Percentiles rank a stretch among this genome's conserved stretches.
phyloP scores from a whole-genome alignment of 2,888 invertebrate species.

The Microplitis deprimator region DNA sequence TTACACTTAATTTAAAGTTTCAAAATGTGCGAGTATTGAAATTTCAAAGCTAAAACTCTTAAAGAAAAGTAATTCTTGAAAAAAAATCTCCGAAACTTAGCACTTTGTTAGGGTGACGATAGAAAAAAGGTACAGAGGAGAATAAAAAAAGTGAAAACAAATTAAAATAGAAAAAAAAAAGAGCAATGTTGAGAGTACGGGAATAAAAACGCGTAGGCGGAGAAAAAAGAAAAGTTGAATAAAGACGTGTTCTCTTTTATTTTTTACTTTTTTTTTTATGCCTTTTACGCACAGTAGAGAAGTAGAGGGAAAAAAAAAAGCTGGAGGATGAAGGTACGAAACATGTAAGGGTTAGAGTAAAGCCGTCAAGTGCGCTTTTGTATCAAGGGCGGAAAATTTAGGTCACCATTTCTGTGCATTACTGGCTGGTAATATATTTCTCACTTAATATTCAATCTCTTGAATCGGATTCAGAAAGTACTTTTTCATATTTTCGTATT shows the following conservation, averaged over 20 bases:
- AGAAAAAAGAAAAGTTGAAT: constrained; percentile 42
- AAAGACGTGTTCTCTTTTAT: constrained; percentile 38
- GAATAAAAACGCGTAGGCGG: constrained; percentile 42
- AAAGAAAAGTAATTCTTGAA: not conserved
- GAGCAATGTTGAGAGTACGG: constrained; percentile 30
- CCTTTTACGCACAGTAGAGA: constrained; percentile 21
- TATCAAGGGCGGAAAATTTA: constrained; percentile 55
- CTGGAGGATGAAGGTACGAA: constrained; percentile 27
- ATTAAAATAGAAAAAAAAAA: constrained; percentile 24
- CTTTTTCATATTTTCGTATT: constrained; percentile 10
- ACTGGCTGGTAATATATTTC: constrained; percentile 47
- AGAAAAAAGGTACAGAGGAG: not conserved
- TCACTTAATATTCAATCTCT: not conserved
- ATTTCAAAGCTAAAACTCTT: not conserved
- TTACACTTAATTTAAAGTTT: constrained; percentile 2
- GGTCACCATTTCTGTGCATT: constrained; percentile 59
- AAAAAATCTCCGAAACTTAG: constrained; percentile 19
- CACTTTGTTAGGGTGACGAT: constrained; percentile 20
- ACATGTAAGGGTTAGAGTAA: constrained; percentile 44
- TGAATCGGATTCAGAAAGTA: not conserved
- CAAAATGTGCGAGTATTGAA: not conserved
- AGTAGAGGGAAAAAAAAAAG: constrained; percentile 21
- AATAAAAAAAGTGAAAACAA: constrained; percentile 14
- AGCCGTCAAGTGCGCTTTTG: constrained; percentile 60
- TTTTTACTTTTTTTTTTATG: constrained; percentile 20